phyloP scores from a whole-genome alignment of 2,797 vertebrate genomes.

The Phaenicophaeus curvirostris region DNA sequence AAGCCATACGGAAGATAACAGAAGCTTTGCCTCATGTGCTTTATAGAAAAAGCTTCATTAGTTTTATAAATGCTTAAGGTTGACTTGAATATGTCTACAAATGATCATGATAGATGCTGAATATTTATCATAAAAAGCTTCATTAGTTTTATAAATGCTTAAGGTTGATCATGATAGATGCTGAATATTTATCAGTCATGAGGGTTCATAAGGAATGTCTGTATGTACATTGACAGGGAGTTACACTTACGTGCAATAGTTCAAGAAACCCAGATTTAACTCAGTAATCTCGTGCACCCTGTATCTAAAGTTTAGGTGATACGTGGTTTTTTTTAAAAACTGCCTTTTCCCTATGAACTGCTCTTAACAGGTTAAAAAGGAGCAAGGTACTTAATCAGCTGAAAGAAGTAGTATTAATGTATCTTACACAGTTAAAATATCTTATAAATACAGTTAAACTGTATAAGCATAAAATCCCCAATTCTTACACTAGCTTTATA shows the following conservation, averaged over 20 bases:
- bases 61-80: constrained; percentile 48
- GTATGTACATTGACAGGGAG: not conserved
- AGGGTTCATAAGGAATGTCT: not conserved
- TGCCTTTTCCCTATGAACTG: not conserved
- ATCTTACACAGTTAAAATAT: not conserved
- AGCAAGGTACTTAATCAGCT: not conserved
- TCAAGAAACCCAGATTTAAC: constrained; percentile 14
- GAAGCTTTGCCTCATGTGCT: not conserved
- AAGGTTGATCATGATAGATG: constrained; percentile 31
- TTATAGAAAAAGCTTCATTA: constrained; percentile 28
- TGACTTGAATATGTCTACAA: constrained; percentile 36
- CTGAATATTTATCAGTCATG: not conserved
- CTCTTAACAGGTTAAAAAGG: not conserved
- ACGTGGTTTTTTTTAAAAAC: not conserved
- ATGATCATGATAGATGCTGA: not conserved
- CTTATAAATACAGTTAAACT: not conserved
- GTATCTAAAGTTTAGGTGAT: not conserved
- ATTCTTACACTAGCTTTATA: not conserved
- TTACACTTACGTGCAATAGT: not conserved
- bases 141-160: constrained; percentile 22
- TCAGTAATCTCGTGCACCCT: not conserved
- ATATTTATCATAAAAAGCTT: no score
- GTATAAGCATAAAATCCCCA: not conserved
- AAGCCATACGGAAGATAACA: not conserved
- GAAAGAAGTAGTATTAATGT: not conserved